A percentile compares a stretch with the other conserved stretches of the same genome.
phyloP scores from a whole-genome alignment of 1,140 invertebrate genomes.

The Colletes gigas region DNA sequence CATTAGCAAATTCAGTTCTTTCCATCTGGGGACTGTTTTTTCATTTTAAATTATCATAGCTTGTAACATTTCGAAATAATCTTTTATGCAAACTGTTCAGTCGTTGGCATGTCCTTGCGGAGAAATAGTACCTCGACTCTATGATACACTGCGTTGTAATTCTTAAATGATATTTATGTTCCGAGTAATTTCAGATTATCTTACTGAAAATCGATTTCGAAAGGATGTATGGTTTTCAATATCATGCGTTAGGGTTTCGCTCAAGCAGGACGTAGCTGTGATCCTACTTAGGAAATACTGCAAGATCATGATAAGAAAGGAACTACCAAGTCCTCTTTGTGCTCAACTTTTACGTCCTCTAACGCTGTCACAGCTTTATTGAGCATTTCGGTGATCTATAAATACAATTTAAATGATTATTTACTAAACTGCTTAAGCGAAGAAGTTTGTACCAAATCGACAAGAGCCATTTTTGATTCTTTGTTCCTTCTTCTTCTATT shows the following conservation, averaged over 20 bases:
- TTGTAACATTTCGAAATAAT: slow-evolving; percentile 31
- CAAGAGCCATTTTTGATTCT: too few species aligned
- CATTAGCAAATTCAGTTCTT: slow-evolving; percentile 23
- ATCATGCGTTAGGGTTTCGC: slow-evolving; percentile 23
- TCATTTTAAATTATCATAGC: slow-evolving; percentile 13
- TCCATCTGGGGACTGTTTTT: slow-evolving; percentile 7
- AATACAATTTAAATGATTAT: slow-evolving; percentile 40
- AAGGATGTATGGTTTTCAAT: slow-evolving; percentile 25
- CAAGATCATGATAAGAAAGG: slow-evolving; percentile 84
- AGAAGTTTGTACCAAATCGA: slow-evolving; percentile 34
- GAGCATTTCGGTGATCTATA: slow-evolving; percentile 85
- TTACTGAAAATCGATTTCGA: slow-evolving; percentile 24
- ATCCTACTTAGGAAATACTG: slow-evolving; percentile 36
- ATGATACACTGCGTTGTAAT: slow-evolving; percentile 45
- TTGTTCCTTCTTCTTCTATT: too few species aligned
- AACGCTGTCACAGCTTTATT: slow-evolving; percentile 86
- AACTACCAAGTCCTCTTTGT: slow-evolving; percentile 91
- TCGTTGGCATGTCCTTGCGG: slow-evolving; percentile 22
- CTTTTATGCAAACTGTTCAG: slow-evolving; percentile 39
- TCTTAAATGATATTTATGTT: slow-evolving; percentile 30
- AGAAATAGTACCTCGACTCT: slow-evolving; percentile 44
- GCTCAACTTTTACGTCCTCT: slow-evolving; percentile 88
- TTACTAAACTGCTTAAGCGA: background rate
- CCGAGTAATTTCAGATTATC: slow-evolving; percentile 28
- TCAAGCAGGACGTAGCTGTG: slow-evolving; percentile 38